A percentile compares a stretch with the other conserved stretches of the same genome.
Evolutionary conservation across 2,888 invertebrate genomes (phyloP).

Genomic region (Phlogophora meticulosa): DNA sequence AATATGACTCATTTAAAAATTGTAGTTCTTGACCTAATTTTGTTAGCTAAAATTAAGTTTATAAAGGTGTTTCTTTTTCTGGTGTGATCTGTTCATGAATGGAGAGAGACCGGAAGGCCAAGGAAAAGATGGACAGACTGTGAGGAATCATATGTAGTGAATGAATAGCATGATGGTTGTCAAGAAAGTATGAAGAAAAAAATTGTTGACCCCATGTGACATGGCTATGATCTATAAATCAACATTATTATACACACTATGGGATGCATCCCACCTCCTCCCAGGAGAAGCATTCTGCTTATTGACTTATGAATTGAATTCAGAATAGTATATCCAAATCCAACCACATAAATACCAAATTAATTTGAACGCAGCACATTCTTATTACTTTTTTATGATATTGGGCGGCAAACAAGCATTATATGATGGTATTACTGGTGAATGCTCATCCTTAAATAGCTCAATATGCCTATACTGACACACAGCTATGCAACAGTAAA

Average conservation of each 20-base stretch:
- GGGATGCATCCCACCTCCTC: neutral
- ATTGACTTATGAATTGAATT: neutral
- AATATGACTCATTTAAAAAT: neutral
- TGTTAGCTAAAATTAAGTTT: neutral
- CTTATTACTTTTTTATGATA: neutral
- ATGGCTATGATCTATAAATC: neutral
- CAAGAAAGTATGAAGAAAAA: too few relatives aligned
- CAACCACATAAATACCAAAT: neutral
- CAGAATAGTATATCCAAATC: neutral
- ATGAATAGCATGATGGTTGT: too few relatives aligned
- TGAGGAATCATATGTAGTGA: too few relatives aligned
- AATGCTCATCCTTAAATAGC: neutral
- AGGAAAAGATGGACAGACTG: too few relatives aligned
- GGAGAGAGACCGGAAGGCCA: too few relatives aligned
- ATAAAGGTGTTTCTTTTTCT: too few relatives aligned
- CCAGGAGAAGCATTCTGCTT: neutral
- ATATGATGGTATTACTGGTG: neutral
- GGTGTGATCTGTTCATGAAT: too few relatives aligned
- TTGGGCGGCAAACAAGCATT: neutral
- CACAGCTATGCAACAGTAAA: neutral
- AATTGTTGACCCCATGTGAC: too few relatives aligned
- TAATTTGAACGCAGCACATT: neutral
- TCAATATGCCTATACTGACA: neutral
- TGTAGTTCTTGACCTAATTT: neutral
- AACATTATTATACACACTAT: neutral